Percentiles rank a stretch among this genome's conserved stretches.
phyloP scores from a whole-genome alignment of 2,797 vertebrate genomes.

The Dendrocincla fuliginosa region DNA sequence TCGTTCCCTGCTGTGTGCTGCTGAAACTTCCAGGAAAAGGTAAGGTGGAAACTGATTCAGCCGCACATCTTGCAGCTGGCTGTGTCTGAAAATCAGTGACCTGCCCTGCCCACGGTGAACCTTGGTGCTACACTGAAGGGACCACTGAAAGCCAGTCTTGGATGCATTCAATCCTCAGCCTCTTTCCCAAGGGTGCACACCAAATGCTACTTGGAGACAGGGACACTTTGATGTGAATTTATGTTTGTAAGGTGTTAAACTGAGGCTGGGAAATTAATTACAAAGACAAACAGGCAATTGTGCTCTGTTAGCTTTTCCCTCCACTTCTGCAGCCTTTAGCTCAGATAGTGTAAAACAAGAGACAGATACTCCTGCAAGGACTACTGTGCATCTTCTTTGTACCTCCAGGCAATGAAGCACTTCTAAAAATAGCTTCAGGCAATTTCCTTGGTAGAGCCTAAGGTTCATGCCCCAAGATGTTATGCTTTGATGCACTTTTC shows the following conservation, averaged over 20 bases:
- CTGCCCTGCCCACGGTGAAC: neutral
- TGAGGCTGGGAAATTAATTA: neutral
- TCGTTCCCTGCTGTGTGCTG: neutral
- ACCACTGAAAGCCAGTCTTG: neutral
- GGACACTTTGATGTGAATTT: neutral
- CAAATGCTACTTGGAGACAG: neutral
- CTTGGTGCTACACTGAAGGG: neutral
- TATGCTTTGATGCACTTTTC: neutral
- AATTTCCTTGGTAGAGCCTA: neutral
- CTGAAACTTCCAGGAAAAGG: neutral
- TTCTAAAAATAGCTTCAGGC: conserved; percentile 3
- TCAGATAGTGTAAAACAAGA: neutral
- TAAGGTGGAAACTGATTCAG: neutral
- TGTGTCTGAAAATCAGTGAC: neutral
- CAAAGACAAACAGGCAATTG: neutral
- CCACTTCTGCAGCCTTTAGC: neutral
- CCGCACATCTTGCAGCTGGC: neutral
- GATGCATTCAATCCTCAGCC: neutral
- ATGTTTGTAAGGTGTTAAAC: neutral
- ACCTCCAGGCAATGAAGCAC: neutral
- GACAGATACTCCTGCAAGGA: neutral
- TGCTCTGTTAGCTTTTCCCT: neutral
- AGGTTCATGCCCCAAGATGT: neutral
- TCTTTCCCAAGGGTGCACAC: neutral
- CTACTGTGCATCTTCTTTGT: neutral